A percentile compares a stretch with the other conserved stretches of the same genome.
These are phyloP conservation scores for Ailuropoda melanoleuca DNA, from an alignment of 2,113 vertebrate genomes.

Conservation along the genomic window DNA sequence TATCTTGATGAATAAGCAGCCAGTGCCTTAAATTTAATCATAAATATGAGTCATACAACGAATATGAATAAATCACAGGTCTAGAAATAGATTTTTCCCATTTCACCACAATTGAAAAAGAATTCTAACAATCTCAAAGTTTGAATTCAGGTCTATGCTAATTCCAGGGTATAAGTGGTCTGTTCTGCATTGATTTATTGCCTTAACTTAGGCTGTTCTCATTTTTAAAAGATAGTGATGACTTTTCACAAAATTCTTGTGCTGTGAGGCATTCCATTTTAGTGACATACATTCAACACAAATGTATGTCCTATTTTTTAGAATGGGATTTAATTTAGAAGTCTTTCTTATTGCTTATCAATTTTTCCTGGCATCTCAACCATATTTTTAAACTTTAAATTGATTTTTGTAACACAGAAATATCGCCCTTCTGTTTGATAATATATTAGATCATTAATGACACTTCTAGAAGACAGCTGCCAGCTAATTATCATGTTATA, in stretches of 20 bases:
- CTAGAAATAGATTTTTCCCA: constrained; percentile 41
- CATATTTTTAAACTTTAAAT: constrained; percentile 12
- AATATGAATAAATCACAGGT: constrained; percentile 41
- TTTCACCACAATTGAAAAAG: not conserved
- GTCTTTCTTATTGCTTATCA: not conserved
- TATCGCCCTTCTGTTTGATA: not conserved
- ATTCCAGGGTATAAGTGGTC: not conserved
- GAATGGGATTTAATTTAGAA: not conserved
- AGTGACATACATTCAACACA: not conserved
- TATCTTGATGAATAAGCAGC: not conserved
- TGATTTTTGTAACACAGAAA: not conserved
- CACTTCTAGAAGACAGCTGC: not conserved
- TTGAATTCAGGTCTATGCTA: not conserved
- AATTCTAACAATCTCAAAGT: not conserved
- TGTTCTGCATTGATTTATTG: not conserved
- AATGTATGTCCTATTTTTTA: not conserved
- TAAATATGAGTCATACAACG: constrained; percentile 44
- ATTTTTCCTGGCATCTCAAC: not conserved
- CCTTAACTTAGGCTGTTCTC: not conserved
- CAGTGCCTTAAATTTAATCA: not conserved
- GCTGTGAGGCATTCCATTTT: not conserved
- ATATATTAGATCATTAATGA: not conserved
- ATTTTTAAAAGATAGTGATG: not conserved
- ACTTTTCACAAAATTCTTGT: not conserved
- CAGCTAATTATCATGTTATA: not conserved